Evolutionary conservation across 2,888 invertebrate species (phyloP).

Genomic region (Mimumesa dahlbomi): DNA sequence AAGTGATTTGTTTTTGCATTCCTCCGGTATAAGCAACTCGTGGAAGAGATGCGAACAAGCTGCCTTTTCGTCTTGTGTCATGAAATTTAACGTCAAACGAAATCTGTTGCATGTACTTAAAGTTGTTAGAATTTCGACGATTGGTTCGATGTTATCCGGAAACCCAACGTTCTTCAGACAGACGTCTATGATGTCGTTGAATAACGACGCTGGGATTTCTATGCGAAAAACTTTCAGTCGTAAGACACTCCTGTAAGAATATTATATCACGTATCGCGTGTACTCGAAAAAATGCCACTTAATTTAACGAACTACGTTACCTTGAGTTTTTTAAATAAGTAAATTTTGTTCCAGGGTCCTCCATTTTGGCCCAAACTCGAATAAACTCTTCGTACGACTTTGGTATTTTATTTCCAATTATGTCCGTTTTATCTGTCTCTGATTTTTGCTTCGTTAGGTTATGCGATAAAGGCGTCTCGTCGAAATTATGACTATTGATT

Average conservation of each 20-base stretch:
- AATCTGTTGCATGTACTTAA: conserved; percentile 72
- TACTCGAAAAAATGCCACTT: background rate
- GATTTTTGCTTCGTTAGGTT: background rate
- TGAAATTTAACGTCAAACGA: conserved; percentile 65
- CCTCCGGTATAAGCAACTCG: conserved; percentile 7
- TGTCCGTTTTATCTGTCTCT: background rate
- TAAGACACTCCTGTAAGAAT: conserved; percentile 61
- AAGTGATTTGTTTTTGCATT: background rate
- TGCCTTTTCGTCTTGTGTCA: conserved; percentile 58
- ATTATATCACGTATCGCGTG: background rate
- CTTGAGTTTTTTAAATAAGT: conserved; percentile 54
- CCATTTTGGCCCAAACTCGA: conserved; percentile 60
- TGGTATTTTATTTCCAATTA: conserved; percentile 28
- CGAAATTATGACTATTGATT: no score
- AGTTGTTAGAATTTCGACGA: conserved; percentile 67
- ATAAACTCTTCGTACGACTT: conserved; percentile 66
- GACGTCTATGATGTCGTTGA: conserved; percentile 63
- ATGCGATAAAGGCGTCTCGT: no score
- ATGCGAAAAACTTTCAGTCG: conserved; percentile 62
- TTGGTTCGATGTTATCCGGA: conserved; percentile 32
- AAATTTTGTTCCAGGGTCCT: conserved; percentile 56
- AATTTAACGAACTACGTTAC: no score
- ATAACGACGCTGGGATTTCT: conserved; percentile 64
- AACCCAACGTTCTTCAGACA: conserved; percentile 43
- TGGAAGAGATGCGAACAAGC: conserved; percentile 41